Evolutionary conservation across 2,888 invertebrate genomes (phyloP), one percentile per base, ranked within the genome.

Genomic region (Diloba caeruleocephala): DNA sequence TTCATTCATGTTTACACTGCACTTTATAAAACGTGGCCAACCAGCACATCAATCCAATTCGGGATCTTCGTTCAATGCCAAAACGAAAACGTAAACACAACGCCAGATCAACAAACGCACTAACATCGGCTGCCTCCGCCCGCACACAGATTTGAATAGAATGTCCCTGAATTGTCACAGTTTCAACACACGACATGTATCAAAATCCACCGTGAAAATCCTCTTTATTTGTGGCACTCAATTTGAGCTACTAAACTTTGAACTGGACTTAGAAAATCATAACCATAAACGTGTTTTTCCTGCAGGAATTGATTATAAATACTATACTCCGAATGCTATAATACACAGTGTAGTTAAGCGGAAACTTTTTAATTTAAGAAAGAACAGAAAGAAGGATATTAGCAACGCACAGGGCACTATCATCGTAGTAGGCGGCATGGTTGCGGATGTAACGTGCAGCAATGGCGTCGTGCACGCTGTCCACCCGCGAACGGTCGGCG

Each of bases 371-470:
- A 59, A 76, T 69, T 68, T 53, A 76, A 46, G 32, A 55, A 57
- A 57, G 48, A 31, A 54, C 44, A 54, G 52, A n/a, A 29, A 61
- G 10, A 52, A 60, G 53, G 48, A 71, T 72, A 50, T 67, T 70
- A 58, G 60, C 78, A 79, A 93, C 93, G 89, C 87, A 92, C 92
- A 93, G 82, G 90, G 92, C 84, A 93, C 92, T 82, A 93, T 88
- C 90, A 92, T 92, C 74, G 93, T 90, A 65, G 92, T 92, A 72
- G 93, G 93, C 84, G 93, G 93, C 93, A 93, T 93, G 87, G 78
- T 85, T 88, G 84, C 85, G 82, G 81, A 76, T 71, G 76, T 76
- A 72, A 73, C 76, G 83, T 80, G 83, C 80, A 78, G 78, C 77
- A 74, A 71, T 71, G 79, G 81, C 78, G 77, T 71, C 75, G 71